Evolutionary conservation across 2,113 vertebrate genomes (phyloP).

Genomic region (Condylura cristata): DNA sequence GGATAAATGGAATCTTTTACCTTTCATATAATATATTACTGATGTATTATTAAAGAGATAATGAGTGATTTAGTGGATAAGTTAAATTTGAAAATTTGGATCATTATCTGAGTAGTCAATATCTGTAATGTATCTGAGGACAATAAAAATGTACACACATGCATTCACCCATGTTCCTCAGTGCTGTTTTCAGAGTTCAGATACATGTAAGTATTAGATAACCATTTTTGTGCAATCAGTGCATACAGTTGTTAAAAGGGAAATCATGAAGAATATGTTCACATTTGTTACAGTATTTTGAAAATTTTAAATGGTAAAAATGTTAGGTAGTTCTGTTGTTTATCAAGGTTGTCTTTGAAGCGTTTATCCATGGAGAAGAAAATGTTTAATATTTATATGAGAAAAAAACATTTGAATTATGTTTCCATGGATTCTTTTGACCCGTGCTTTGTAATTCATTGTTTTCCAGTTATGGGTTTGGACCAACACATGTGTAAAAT

Average conservation of each 20-base stretch:
- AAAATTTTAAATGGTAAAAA: neutral
- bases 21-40: neutral
- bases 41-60: neutral
- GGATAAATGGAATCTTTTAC: neutral
- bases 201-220: neutral
- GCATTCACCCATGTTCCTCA: neutral
- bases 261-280: neutral
- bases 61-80: neutral
- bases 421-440: neutral
- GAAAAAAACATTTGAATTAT: neutral
- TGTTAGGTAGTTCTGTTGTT: neutral
- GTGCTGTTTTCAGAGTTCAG: neutral
- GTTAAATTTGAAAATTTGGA: neutral
- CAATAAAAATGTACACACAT: neutral
- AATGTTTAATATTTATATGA: slow-evolving; percentile 21
- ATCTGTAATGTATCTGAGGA: neutral
- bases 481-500: neutral
- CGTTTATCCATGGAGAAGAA: neutral
- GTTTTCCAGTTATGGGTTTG: neutral
- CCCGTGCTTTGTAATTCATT: neutral
- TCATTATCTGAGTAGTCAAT: neutral
- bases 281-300: slow-evolving; percentile 1
- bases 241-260: neutral
- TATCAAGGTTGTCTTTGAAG: neutral
- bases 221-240: neutral